Base-by-base conservation (phyloP, 2,113 vertebrate genomes). In the Eulemur rufifrons region DNA sequence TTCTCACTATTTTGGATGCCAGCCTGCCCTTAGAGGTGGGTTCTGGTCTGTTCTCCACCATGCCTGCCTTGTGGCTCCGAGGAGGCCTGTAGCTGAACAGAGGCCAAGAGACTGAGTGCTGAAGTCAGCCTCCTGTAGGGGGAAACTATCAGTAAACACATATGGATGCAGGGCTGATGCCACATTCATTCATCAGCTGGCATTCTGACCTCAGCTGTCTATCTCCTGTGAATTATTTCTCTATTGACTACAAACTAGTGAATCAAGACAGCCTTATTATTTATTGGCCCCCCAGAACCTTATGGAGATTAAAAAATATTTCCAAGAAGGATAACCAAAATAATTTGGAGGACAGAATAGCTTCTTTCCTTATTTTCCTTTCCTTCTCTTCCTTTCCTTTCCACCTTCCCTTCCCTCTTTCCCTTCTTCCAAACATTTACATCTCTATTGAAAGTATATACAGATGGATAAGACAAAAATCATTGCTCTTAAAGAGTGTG, bases 371-470 rank as follows among this genome's bases (percentile, higher is more conserved):
- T n/a, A 11, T 76, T 39, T 2, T 32, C 42, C 15, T 11, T 54
- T 37, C 59, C 34, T 77, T 39, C 12, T 12, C 25, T n/a, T 27
- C 10, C n/a, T 23, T 61, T 68, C 25, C 27, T 6, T 77, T 21
- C 29, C 1, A n/a, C 47, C 18, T 39, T 47, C 61, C 13, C 7
- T 71, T 61, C 34, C 14, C 11, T 32, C 11, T 52, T 54, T 59
- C 42, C 54, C 56, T 80, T 12, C 73, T 93, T 92, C 52, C 63
- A 92, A 96, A 92, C 47, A 77, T 69, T 66, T 78, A 89, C 54
- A 18, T 78, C 32, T 95, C 63, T 64, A 39, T 42, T 84, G 34
- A 86, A 84, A 66, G 50, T 3, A 68, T 25, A 87, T 2, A 78
- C 0, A 80, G 18, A 29, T 42, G 8, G 81, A 7, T 27, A 47